phyloP scores from a whole-genome alignment of 1,140 invertebrate species.

The Vanessa atalanta region DNA sequence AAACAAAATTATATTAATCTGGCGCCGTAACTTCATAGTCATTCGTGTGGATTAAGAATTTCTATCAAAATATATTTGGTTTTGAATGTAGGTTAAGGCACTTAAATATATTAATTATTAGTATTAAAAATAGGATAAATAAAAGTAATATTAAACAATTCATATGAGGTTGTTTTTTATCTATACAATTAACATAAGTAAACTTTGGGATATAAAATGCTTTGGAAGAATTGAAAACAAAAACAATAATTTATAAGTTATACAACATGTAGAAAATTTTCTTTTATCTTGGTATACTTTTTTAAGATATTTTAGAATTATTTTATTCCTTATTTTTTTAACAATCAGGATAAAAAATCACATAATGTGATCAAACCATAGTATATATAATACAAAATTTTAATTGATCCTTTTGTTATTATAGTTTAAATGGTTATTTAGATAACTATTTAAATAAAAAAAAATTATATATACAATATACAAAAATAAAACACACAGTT shows the following conservation, averaged over 20 bases:
- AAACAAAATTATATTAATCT: neutral
- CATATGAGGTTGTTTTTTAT: neutral
- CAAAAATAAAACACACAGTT: neutral
- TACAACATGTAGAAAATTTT: neutral
- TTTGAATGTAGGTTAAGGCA: neutral
- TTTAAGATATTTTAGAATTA: neutral
- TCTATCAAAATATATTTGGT: no score
- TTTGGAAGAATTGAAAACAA: conserved; percentile 9
- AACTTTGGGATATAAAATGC: conserved; percentile 22
- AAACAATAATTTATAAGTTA: neutral
- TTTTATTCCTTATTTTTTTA: no score
- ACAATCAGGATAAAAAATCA: no score
- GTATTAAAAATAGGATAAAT: conserved; percentile 2
- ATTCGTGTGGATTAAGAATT: no score
- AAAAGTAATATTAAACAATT: neutral
- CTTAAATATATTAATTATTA: neutral
- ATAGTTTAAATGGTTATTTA: no score
- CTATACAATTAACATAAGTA: neutral
- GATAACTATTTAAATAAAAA: neutral
- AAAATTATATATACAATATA: neutral
- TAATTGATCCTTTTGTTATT: no score
- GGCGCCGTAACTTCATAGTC: no score
- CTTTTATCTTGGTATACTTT: neutral
- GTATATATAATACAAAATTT: no score
- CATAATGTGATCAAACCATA: no score